phyloP scores from a whole-genome alignment of 2,888 invertebrate species.

The Agriopis aurantiaria region DNA sequence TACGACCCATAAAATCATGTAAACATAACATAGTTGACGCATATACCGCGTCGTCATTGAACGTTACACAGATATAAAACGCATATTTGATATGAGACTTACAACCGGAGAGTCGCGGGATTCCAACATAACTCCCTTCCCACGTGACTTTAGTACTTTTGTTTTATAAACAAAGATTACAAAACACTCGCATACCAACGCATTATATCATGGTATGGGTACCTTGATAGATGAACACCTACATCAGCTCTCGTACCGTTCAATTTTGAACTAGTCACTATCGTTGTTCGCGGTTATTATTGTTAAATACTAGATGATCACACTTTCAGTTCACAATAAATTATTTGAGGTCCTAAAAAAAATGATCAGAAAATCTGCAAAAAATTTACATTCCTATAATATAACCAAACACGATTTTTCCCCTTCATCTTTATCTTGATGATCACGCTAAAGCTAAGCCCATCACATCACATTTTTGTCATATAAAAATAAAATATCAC shows the following conservation, averaged over 20 bases:
- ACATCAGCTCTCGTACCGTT: too few species aligned
- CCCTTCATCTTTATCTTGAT: neutral
- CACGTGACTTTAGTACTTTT: neutral
- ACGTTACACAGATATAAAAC: constrained; percentile 32
- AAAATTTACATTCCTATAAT: neutral
- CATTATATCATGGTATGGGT: neutral
- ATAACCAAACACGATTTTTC: neutral
- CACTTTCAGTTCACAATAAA: too few species aligned
- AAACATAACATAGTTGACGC: constrained; percentile 61
- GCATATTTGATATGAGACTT: constrained; percentile 17
- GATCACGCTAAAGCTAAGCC: constrained; percentile 5
- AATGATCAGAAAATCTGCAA: neutral
- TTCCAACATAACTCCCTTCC: neutral
- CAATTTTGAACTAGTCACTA: too few species aligned
- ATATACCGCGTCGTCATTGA: constrained; percentile 35
- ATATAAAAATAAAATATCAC: constrained; percentile 19
- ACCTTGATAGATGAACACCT: too few species aligned
- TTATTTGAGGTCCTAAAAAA: neutral
- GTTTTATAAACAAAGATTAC: constrained; percentile 1
- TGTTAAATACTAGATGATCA: too few species aligned
- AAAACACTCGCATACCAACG: neutral
- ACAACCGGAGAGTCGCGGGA: neutral
- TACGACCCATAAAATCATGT: constrained; percentile 67
- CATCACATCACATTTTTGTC: constrained; percentile 3
- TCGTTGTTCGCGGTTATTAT: too few species aligned